These are phyloP conservation scores for Brachyistius frenatus DNA, from an alignment of 2,113 vertebrate genomes.

Conservation along the genomic window DNA sequence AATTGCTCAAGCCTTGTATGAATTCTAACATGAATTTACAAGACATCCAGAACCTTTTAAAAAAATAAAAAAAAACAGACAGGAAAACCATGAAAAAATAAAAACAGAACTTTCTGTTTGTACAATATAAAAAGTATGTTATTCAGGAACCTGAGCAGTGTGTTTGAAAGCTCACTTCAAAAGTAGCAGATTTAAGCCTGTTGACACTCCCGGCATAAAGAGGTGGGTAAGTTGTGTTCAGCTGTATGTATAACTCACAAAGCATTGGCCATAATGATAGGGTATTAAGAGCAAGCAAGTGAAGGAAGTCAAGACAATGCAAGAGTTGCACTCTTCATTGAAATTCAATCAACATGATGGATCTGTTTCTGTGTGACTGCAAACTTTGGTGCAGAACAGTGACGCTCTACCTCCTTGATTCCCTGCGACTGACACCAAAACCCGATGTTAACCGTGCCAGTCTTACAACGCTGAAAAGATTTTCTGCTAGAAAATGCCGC, in stretches of 20 bases:
- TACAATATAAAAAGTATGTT: too few relatives aligned
- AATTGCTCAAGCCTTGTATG: neutral
- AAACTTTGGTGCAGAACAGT: slow-evolving; percentile 28
- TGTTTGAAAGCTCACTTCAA: too few relatives aligned
- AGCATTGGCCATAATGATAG: neutral
- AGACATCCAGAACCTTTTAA: too few relatives aligned
- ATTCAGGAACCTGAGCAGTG: too few relatives aligned
- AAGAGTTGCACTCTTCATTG: neutral
- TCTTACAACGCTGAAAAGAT: slow-evolving; percentile 29
- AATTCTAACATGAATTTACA: neutral
- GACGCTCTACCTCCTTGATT: slow-evolving; percentile 40
- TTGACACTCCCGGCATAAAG: neutral
- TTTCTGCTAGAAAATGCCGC: slow-evolving; percentile 22
- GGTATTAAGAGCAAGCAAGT: neutral
- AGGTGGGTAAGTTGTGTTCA: neutral
- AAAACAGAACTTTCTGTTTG: too few relatives aligned
- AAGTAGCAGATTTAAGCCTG: neutral
- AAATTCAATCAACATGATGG: slow-evolving; percentile 17
- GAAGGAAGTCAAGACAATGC: neutral
- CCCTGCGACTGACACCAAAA: slow-evolving; percentile 25
- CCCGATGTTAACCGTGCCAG: slow-evolving; percentile 36
- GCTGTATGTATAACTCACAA: neutral
- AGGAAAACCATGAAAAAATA: too few relatives aligned
- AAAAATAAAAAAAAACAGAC: too few relatives aligned
- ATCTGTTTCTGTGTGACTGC: slow-evolving; percentile 6